These are phyloP conservation scores for Pheosia gnoma DNA, from an alignment of 2,888 invertebrate genomes.

Conservation along the genomic window DNA sequence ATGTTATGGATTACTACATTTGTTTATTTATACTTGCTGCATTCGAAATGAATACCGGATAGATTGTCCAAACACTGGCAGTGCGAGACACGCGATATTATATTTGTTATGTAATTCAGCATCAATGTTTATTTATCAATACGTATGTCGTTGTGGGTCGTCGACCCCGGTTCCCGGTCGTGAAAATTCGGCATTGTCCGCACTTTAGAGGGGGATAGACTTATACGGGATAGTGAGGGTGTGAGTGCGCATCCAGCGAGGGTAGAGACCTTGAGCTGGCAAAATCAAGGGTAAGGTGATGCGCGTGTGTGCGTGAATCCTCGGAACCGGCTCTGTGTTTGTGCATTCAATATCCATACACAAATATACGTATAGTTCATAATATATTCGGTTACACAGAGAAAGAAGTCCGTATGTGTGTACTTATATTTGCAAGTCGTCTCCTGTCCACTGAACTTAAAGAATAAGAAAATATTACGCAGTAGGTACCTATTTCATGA, in stretches of 20 bases:
- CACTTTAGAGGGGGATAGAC: conserved; percentile 66
- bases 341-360: conserved; percentile 45
- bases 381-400: conserved; percentile 38
- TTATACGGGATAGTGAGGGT: conserved; percentile 57
- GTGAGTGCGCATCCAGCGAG: conserved; percentile 64
- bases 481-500: conserved; percentile 9
- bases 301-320: conserved; percentile 64
- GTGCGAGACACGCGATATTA: conserved; percentile 30
- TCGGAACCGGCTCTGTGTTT: conserved; percentile 55
- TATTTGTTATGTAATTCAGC: conserved; percentile 63
- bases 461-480: conserved; percentile 36
- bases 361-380: conserved; percentile 30
- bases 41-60: not conserved
- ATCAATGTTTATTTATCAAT: conserved; percentile 82
- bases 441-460: conserved; percentile 49
- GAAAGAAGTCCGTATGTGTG: conserved; percentile 41
- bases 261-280: conserved; percentile 84
- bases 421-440: conserved; percentile 39
- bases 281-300: conserved; percentile 82
- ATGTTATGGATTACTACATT: not conserved
- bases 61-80: conserved; percentile 26
- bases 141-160: conserved; percentile 72
- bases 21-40: not conserved
- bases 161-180: conserved; percentile 72
- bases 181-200: conserved; percentile 77